These are phyloP conservation scores for Diaphora mendica DNA, from an alignment of 2,888 invertebrate species.

Conservation along the genomic window DNA sequence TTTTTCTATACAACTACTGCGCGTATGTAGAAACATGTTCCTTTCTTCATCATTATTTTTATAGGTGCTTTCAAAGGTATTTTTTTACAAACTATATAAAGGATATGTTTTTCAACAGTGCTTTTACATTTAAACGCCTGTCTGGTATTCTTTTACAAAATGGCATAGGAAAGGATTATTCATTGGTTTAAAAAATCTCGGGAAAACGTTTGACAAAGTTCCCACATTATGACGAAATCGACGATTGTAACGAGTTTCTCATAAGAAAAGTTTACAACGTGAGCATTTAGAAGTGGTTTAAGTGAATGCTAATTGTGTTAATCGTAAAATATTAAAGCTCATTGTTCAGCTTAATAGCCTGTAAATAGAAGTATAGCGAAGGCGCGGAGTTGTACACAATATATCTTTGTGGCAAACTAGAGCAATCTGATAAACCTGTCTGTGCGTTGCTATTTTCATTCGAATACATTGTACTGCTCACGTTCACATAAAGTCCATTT, in stretches of 20 bases:
- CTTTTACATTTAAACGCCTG: background rate
- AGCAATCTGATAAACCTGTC: conserved; percentile 56
- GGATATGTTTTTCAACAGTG: background rate
- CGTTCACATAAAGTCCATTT: conserved; percentile 45
- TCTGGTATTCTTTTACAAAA: background rate
- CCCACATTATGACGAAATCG: background rate
- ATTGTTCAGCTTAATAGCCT: conserved; percentile 26
- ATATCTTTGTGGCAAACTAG: conserved; percentile 49
- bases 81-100: background rate
- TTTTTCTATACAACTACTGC: background rate
- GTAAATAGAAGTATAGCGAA: conserved; percentile 34
- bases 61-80: background rate
- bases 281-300: background rate
- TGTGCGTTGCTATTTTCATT: conserved; percentile 44
- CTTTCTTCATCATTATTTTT: background rate
- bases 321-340: conserved; percentile 23
- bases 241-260: background rate
- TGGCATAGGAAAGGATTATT: background rate
- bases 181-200: background rate
- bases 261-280: background rate
- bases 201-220: background rate
- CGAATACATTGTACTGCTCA: conserved; percentile 42
- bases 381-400: conserved; percentile 38
- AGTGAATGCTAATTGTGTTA: background rate
- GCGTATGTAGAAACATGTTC: background rate